phyloP scores from a whole-genome alignment of 2,113 vertebrate species.

The Amazona vittata region DNA sequence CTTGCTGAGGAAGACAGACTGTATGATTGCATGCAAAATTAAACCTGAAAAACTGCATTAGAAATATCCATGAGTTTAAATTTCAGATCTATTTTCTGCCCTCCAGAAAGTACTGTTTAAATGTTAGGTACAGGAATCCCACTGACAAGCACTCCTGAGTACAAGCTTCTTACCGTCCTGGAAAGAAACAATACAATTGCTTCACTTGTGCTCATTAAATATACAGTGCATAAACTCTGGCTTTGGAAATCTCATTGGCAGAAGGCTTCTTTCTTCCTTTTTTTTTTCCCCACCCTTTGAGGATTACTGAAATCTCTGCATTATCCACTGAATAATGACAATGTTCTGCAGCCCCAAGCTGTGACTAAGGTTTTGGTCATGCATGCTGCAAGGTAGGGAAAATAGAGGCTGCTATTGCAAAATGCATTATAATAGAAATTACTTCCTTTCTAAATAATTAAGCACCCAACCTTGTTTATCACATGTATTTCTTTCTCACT shows the following conservation, averaged over 20 bases:
- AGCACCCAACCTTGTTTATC: background rate
- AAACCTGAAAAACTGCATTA: conserved; percentile 17
- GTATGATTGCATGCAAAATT: conserved; percentile 51
- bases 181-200: conserved; percentile 12
- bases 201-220: conserved; percentile 33
- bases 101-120: conserved; percentile 3
- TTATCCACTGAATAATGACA: conserved; percentile 41
- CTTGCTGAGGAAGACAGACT: conserved; percentile 11
- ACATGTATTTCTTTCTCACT: background rate
- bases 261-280: background rate
- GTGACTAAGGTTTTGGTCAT: conserved; percentile 18
- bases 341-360: background rate
- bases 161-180: background rate
- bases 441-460: conserved; percentile 18
- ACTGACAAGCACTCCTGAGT: conserved; percentile 4
- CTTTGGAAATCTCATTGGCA: conserved; percentile 3
- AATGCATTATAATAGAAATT: background rate
- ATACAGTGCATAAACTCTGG: conserved; percentile 29
- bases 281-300: background rate
- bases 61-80: background rate
- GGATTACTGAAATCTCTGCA: conserved; percentile 31
- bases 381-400: background rate
- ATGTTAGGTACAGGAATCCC: background rate
- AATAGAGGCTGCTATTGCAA: background rate
- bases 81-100: conserved; percentile 25